Conservation (phyloP, 2,113 vertebrate species). For the Oreochromis niloticus region DNA sequence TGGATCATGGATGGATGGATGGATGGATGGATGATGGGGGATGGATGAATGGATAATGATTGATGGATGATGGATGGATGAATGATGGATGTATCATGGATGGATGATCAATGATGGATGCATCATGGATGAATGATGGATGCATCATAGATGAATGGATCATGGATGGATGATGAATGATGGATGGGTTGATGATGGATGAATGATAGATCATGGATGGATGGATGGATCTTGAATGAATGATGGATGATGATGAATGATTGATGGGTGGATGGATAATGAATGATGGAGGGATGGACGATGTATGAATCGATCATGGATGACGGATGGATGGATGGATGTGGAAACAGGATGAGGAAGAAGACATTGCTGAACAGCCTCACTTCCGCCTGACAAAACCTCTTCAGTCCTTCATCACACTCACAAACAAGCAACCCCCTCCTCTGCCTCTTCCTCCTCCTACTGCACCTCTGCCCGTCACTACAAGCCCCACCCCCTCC, state of each 20-base stretch:
- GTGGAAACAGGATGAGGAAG: constrained; percentile 74
- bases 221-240: too few relatives aligned
- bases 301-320: not conserved
- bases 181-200: not conserved
- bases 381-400: constrained; percentile 86
- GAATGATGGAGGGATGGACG: not conserved
- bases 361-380: constrained; percentile 83
- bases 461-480: not conserved
- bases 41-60: not conserved
- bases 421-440: constrained; percentile 43
- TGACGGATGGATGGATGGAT: not conserved
- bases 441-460: not conserved
- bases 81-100: not conserved
- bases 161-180: not conserved
- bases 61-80: not conserved
- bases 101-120: not conserved
- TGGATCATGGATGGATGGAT: not conserved
- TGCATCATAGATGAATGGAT: not conserved
- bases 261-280: not conserved
- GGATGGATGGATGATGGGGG: not conserved
- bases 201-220: too few relatives aligned
- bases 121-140: not conserved
- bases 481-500: not conserved
- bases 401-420: constrained; percentile 86
- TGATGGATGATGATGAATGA: too few relatives aligned